These are phyloP conservation scores for Chiridota heheva DNA, from an alignment of 35 echinoderm and acorn worm species.

Conservation along the genomic window DNA sequence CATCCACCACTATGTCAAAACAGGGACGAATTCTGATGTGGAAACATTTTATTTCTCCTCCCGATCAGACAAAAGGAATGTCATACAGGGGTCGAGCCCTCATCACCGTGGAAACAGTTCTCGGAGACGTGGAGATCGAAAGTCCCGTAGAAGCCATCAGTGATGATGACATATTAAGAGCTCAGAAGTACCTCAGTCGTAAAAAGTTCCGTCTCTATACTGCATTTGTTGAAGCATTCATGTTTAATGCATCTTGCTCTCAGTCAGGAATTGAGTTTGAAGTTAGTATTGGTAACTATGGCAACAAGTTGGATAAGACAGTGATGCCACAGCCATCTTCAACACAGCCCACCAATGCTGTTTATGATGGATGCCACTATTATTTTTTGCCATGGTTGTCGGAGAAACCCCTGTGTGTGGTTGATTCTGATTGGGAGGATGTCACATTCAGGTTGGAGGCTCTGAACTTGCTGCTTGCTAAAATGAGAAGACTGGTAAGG, in stretches of 20 bases:
- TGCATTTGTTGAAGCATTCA: slow-evolving; percentile 68
- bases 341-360: slow-evolving; percentile 75
- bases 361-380: slow-evolving; percentile 76
- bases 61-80: slow-evolving; percentile 73
- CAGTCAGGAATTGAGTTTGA: slow-evolving; percentile 51
- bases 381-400: slow-evolving; percentile 76
- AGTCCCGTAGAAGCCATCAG: slow-evolving; percentile 13
- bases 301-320: slow-evolving; percentile 72
- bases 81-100: slow-evolving; percentile 71
- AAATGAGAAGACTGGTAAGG: slow-evolving; percentile 56
- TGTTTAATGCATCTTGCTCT: slow-evolving; percentile 65
- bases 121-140: slow-evolving; percentile 44
- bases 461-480: slow-evolving; percentile 64
- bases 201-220: slow-evolving; percentile 73
- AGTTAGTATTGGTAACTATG: slow-evolving; percentile 85
- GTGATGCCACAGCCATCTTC: slow-evolving; percentile 69
- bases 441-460: slow-evolving; percentile 70
- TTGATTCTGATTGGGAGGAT: slow-evolving; percentile 79
- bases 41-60: too few species aligned
- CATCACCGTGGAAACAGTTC: slow-evolving; percentile 47
- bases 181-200: slow-evolving; percentile 56
- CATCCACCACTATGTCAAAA: too few species aligned
- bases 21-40: too few species aligned
- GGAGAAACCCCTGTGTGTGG: slow-evolving; percentile 66
- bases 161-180: slow-evolving; percentile 37